These are phyloP conservation scores for Brenthis ino DNA, from an alignment of 2,888 invertebrate species.

Conservation along the genomic window DNA sequence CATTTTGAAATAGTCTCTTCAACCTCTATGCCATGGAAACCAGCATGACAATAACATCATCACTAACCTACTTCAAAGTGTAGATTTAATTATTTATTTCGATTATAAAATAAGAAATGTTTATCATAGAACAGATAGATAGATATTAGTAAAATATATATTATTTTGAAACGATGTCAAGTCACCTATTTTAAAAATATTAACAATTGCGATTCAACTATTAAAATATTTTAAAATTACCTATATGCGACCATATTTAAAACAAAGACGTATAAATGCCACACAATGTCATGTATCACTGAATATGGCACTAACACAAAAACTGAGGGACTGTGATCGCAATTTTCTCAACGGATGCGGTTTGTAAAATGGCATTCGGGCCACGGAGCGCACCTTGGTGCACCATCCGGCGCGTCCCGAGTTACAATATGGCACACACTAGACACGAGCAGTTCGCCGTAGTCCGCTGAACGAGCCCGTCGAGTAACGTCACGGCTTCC, in stretches of 20 bases:
- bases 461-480: constrained; percentile 42
- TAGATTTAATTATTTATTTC: too few relatives aligned
- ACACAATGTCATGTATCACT: constrained; percentile 41
- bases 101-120: too few relatives aligned
- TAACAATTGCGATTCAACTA: too few relatives aligned
- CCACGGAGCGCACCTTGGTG: constrained; percentile 44
- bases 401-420: constrained; percentile 53
- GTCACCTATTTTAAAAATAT: too few relatives aligned
- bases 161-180: too few relatives aligned
- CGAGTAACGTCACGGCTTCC: constrained; percentile 69
- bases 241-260: constrained; percentile 61
- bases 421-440: constrained; percentile 53
- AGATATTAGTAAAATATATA: too few relatives aligned
- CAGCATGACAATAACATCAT: background rate
- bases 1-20: constrained; percentile 13
- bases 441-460: constrained; percentile 41
- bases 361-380: constrained; percentile 49
- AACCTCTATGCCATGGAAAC: background rate
- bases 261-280: constrained; percentile 47
- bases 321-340: constrained; percentile 50
- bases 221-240: constrained; percentile 43
- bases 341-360: constrained; percentile 51
- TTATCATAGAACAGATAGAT: too few relatives aligned
- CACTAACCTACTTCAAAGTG: too few relatives aligned
- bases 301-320: constrained; percentile 52